Evolutionary conservation across 1,140 invertebrate species (phyloP).

Genomic region (Lordiphosa clarofinis): DNA sequence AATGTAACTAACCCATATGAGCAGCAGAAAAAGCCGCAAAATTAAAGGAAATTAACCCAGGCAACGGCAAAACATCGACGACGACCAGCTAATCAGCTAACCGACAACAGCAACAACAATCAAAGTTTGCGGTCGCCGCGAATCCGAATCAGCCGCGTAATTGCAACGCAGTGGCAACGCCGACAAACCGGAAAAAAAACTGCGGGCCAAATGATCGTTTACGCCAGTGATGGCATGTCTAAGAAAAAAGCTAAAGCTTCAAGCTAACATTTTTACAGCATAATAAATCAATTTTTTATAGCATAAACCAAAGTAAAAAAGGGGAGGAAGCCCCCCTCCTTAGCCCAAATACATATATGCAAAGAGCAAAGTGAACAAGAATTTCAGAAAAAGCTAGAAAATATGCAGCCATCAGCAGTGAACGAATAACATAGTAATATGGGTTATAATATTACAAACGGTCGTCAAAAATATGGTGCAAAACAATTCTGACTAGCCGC

Average conservation of each 20-base stretch:
- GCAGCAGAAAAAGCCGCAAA: constrained; percentile 42
- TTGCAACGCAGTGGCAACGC: constrained; percentile 54
- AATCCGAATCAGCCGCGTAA: constrained; percentile 37
- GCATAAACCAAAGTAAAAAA: too few relatives aligned
- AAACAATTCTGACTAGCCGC: too few relatives aligned
- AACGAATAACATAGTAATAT: too few relatives aligned
- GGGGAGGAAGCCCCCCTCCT: too few relatives aligned
- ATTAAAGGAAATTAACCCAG: constrained; percentile 49
- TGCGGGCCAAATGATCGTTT: constrained; percentile 17
- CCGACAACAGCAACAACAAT: constrained; percentile 3
- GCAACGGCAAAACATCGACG: constrained; percentile 14
- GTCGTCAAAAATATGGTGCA: too few relatives aligned
- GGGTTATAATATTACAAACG: too few relatives aligned
- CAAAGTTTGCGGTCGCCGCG: constrained; percentile 33
- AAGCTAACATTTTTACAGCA: background rate
- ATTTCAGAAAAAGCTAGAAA: too few relatives aligned
- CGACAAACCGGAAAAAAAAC: constrained; percentile 28
- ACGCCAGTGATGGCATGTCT: constrained; percentile 7
- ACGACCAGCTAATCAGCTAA: constrained; percentile 32
- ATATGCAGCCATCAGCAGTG: too few relatives aligned
- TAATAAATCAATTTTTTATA: too few relatives aligned
- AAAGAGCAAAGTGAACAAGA: too few relatives aligned
- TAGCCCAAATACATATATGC: too few relatives aligned
- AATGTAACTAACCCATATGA: constrained; percentile 32
- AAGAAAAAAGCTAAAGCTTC: background rate